Percentiles rank a stretch among this genome's conserved stretches.
Conservation (phyloP, 2,888 invertebrate genomes). For the Rhamnusium bicolor region DNA sequence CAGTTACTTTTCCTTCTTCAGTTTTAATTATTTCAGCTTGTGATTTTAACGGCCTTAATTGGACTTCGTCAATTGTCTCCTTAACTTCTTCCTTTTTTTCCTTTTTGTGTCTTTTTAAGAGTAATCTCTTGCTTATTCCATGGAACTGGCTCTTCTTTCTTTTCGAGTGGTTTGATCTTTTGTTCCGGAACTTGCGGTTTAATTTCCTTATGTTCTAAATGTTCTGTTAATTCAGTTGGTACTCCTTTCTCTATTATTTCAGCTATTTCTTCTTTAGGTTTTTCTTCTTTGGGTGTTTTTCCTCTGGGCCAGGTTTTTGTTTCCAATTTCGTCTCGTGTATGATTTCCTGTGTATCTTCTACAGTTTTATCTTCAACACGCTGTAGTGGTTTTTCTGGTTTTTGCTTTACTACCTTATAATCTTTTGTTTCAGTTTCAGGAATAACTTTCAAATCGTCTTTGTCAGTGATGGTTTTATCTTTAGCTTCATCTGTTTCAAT, state of each 20-base stretch:
- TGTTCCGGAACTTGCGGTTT: slow-evolving; percentile 28
- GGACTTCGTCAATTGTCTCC: slow-evolving; percentile 52
- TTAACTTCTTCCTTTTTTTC: slow-evolving; percentile 67
- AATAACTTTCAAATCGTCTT: neutral
- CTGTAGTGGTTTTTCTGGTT: slow-evolving; percentile 33
- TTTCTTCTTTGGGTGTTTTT: slow-evolving; percentile 4
- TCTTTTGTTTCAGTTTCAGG: neutral
- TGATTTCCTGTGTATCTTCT: slow-evolving; percentile 47
- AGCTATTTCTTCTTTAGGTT: slow-evolving; percentile 13
- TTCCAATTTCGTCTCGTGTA: slow-evolving; percentile 37
- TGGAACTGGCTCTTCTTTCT: slow-evolving; percentile 66
- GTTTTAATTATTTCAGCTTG: slow-evolving; percentile 68
- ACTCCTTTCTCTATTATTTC: slow-evolving; percentile 16
- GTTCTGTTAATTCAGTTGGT: neutral
- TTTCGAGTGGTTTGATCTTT: slow-evolving; percentile 63
- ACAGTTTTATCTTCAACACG: slow-evolving; percentile 44
- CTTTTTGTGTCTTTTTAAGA: slow-evolving; percentile 69
- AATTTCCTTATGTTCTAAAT: slow-evolving; percentile 20
- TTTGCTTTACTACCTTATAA: neutral
- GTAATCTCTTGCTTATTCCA: slow-evolving; percentile 78
- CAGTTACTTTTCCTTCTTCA: neutral
- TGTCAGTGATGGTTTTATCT: neutral
- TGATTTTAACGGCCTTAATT: slow-evolving; percentile 47
- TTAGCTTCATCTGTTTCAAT: slow-evolving; percentile 71
- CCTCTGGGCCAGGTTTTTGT: slow-evolving; percentile 57